A percentile compares a stretch with the other conserved stretches of the same genome.
phyloP scores from a whole-genome alignment of 30 jellyfish, hydroid and myxozoan species.

The Aurelia sp. region DNA sequence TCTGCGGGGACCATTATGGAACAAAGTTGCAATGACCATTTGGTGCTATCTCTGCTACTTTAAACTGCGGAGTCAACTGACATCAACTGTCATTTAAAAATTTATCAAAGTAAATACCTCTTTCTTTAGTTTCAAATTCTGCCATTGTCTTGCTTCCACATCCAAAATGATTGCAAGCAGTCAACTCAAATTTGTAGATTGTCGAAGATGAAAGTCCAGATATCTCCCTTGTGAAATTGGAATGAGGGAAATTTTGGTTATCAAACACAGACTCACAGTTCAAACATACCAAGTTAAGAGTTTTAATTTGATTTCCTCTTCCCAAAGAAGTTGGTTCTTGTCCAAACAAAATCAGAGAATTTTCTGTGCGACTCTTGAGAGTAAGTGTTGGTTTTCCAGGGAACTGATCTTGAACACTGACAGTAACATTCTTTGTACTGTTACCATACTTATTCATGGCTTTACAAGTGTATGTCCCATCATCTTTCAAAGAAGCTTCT shows the following conservation, averaged over 20 bases:
- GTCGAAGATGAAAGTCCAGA: conserved; percentile 18
- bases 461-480: conserved; percentile 26
- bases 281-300: not conserved
- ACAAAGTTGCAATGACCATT: no score
- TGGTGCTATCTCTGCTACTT: no score
- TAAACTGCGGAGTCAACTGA: no score
- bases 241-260: not conserved
- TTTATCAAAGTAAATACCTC: not conserved
- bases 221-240: not conserved
- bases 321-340: conserved; percentile 8
- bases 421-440: conserved; percentile 15
- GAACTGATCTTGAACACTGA: conserved; percentile 11
- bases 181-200: conserved; percentile 8
- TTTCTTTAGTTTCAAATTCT: conserved; percentile 31
- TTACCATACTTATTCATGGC: conserved; percentile 33
- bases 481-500: not conserved
- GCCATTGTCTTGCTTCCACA: conserved; percentile 29
- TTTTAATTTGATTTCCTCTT: conserved; percentile 17
- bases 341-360: conserved; percentile 2
- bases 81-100: no score
- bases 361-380: conserved; percentile 1
- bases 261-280: not conserved
- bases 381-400: not conserved
- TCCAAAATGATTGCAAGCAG: conserved; percentile 41
- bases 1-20: no score